A percentile compares a stretch with the other conserved stretches of the same genome.
Conservation (phyloP, 1,140 invertebrate genomes). For the Zaprionus gabonicus region DNA sequence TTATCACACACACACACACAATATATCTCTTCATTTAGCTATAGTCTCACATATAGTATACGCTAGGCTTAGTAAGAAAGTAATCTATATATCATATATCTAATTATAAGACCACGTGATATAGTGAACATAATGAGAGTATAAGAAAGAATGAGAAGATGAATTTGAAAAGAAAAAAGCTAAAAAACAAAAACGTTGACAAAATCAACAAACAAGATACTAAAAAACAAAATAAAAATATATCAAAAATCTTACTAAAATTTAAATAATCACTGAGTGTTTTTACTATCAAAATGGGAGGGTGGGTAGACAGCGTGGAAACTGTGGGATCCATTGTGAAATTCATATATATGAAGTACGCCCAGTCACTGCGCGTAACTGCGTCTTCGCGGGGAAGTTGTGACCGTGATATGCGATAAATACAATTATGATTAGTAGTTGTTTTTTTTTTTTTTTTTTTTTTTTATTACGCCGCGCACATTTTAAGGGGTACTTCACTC, state of each 20-base stretch:
- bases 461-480: slow-evolving; percentile 1
- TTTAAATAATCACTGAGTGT: slow-evolving; percentile 55
- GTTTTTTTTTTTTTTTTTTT: not conserved
- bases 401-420: slow-evolving; percentile 12
- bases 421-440: not conserved
- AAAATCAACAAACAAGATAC: slow-evolving; percentile 66
- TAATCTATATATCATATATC: slow-evolving; percentile 39
- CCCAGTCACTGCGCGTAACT: not conserved
- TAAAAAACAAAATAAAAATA: slow-evolving; percentile 78
- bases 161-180: slow-evolving; percentile 55
- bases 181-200: slow-evolving; percentile 46
- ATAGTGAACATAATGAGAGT: slow-evolving; percentile 79
- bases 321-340: slow-evolving; percentile 43
- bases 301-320: slow-evolving; percentile 23
- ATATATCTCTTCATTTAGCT: slow-evolving; percentile 61
- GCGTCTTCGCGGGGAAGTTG: not conserved
- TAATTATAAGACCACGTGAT: slow-evolving; percentile 78
- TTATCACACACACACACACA: slow-evolving; percentile 35
- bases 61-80: slow-evolving; percentile 56
- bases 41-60: slow-evolving; percentile 50
- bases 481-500: not conserved
- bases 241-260: slow-evolving; percentile 68
- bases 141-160: slow-evolving; percentile 60
- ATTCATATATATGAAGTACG: slow-evolving; percentile 12
- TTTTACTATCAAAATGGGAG: slow-evolving; percentile 32